These are phyloP conservation scores for Myoxocephalus aenaeus DNA, from an alignment of 2,797 vertebrate species.

Conservation along the genomic window DNA sequence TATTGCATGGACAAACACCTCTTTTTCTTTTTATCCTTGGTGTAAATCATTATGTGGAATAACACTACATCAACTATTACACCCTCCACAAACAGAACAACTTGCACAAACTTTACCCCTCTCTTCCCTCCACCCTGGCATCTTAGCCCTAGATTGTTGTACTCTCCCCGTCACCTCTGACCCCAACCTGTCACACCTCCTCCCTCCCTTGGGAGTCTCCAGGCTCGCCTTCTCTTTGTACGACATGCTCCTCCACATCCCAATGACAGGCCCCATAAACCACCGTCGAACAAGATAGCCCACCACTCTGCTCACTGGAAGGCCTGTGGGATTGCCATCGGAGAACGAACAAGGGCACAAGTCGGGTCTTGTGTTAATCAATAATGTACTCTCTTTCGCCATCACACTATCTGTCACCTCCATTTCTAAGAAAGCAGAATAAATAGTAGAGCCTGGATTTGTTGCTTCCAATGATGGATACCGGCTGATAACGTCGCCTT, in stretches of 20 bases:
- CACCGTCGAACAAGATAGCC: constrained; percentile 63
- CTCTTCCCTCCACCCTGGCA: constrained; percentile 19
- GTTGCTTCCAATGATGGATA: constrained; percentile 72
- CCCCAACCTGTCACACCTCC: constrained; percentile 32
- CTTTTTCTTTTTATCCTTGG: background rate
- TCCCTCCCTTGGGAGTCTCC: constrained; percentile 31
- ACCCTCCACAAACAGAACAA: background rate
- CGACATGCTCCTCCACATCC: constrained; percentile 46
- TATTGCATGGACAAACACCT: background rate
- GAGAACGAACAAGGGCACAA: constrained; percentile 54
- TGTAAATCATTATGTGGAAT: background rate
- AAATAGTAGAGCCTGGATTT: constrained; percentile 69
- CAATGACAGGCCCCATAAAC: constrained; percentile 76
- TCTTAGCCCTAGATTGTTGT: constrained; percentile 32
- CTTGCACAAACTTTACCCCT: constrained; percentile 11
- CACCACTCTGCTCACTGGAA: constrained; percentile 41
- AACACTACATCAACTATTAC: background rate
- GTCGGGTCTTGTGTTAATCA: constrained; percentile 72
- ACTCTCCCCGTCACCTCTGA: constrained; percentile 50
- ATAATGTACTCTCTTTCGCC: constrained; percentile 66
- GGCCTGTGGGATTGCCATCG: constrained; percentile 57
- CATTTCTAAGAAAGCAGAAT: constrained; percentile 69
- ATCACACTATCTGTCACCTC: constrained; percentile 69
- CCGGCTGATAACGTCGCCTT: constrained; percentile 73
- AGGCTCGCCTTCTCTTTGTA: constrained; percentile 37